A percentile compares a stretch with the other conserved stretches of the same genome.
Evolutionary conservation across 2,113 vertebrate species (phyloP).

Genomic region (Entosphenus tridentatus): DNA sequence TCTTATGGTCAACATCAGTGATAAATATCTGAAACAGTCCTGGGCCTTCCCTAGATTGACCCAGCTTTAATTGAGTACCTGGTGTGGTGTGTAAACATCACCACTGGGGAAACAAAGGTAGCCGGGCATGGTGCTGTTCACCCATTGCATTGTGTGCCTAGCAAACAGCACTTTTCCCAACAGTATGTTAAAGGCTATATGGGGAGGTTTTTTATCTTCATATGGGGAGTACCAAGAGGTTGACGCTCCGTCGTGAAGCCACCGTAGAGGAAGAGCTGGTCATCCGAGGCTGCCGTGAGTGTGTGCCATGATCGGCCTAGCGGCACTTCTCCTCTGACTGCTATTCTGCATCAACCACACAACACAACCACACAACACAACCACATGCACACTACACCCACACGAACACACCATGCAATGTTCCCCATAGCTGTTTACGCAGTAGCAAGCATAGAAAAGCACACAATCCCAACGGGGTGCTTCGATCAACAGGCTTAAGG

Average conservation of each 20-base stretch:
- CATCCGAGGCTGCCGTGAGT: constrained; percentile 49
- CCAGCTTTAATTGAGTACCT: no score
- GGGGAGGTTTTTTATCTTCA: no score
- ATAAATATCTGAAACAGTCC: no score
- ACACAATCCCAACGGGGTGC: neutral
- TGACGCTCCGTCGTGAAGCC: constrained; percentile 85
- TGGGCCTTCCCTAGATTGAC: no score
- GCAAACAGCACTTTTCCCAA: no score
- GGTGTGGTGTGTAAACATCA: no score
- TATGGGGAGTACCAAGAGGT: constrained; percentile 42
- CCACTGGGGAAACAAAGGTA: no score
- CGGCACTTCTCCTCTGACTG: constrained; percentile 25
- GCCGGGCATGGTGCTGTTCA: no score
- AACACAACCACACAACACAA: constrained; percentile 7
- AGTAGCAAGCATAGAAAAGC: neutral
- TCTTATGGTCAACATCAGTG: no score
- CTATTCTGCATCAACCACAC: constrained; percentile 24
- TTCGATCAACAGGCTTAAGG: neutral
- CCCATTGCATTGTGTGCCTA: no score
- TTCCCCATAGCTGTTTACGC: constrained; percentile 4
- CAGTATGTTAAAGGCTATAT: no score
- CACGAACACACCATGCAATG: neutral
- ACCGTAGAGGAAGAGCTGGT: constrained; percentile 80
- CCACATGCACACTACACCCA: constrained; percentile 1
- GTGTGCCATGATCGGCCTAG: constrained; percentile 83